phyloP scores from a whole-genome alignment of 2,888 invertebrate genomes.

The Agonopterix arenella region DNA sequence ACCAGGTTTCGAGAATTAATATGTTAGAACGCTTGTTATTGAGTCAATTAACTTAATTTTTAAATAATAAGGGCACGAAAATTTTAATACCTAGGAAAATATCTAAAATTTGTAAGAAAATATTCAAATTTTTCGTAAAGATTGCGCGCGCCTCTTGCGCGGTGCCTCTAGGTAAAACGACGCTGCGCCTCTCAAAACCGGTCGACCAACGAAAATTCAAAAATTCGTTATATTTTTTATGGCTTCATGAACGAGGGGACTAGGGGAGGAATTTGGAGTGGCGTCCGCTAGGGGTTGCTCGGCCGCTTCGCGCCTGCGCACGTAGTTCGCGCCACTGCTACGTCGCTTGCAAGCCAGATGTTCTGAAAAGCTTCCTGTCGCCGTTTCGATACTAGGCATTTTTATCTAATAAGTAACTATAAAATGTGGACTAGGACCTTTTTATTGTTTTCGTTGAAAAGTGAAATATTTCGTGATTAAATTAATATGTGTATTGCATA shows the following conservation, averaged over 20 bases:
- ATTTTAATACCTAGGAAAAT: too few species aligned
- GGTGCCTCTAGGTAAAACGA: slow-evolving; percentile 3
- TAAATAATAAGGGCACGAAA: too few species aligned
- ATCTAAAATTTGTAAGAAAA: not conserved
- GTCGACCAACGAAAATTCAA: slow-evolving; percentile 62
- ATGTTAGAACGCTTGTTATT: too few species aligned
- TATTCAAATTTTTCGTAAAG: slow-evolving; percentile 2
- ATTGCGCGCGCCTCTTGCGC: slow-evolving; percentile 14
- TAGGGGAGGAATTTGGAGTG: slow-evolving; percentile 63
- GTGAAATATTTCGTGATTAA: slow-evolving; percentile 61
- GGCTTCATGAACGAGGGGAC: slow-evolving; percentile 47
- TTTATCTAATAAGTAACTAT: slow-evolving; percentile 50
- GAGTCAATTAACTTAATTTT: too few species aligned
- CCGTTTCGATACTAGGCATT: slow-evolving; percentile 59
- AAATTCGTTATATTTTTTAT: slow-evolving; percentile 75
- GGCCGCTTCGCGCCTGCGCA: slow-evolving; percentile 71
- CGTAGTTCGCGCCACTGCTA: slow-evolving; percentile 77
- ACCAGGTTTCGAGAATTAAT: too few species aligned
- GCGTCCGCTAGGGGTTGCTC: slow-evolving; percentile 69
- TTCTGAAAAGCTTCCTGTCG: slow-evolving; percentile 75
- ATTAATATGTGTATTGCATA: slow-evolving; percentile 56
- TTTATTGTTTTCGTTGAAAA: slow-evolving; percentile 49
- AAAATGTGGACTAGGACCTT: slow-evolving; percentile 66
- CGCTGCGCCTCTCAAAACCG: slow-evolving; percentile 48
- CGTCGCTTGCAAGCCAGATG: slow-evolving; percentile 75